A percentile compares a stretch with the other conserved stretches of the same genome.
Conservation (phyloP, 2,797 vertebrate genomes). For the Varecia variegata region DNA sequence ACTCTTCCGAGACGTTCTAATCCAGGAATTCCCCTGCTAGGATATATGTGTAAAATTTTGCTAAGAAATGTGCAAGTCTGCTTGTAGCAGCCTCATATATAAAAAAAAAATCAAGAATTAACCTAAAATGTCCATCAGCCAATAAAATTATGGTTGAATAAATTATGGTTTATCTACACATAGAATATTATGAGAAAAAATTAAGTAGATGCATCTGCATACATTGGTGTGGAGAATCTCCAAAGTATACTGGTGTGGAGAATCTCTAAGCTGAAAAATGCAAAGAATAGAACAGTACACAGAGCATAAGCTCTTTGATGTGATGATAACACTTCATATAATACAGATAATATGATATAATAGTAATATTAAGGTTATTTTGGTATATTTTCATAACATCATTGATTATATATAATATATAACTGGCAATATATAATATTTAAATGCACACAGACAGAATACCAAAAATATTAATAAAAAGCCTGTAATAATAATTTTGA, state of each 20-base stretch:
- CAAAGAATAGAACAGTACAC: not conserved
- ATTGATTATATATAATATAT: not conserved
- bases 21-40: not conserved
- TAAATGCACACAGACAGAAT: not conserved
- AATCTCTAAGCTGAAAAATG: not conserved
- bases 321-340: not conserved
- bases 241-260: not conserved
- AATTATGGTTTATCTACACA: not conserved
- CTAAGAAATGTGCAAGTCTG: not conserved
- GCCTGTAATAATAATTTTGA: not conserved
- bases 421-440: not conserved
- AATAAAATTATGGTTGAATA: not conserved
- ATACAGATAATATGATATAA: not conserved
- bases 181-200: not conserved
- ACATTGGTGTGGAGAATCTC: not conserved
- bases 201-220: not conserved
- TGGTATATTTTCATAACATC: not conserved
- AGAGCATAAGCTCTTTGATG: not conserved
- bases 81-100: not conserved
- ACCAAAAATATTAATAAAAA: not conserved
- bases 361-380: not conserved
- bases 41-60: not conserved
- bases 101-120: not conserved
- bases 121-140: not conserved
- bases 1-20: not conserved